Base-by-base conservation (phyloP, 2,113 vertebrate genomes). In the Sinocyclocheilus rhinocerous region DNA sequence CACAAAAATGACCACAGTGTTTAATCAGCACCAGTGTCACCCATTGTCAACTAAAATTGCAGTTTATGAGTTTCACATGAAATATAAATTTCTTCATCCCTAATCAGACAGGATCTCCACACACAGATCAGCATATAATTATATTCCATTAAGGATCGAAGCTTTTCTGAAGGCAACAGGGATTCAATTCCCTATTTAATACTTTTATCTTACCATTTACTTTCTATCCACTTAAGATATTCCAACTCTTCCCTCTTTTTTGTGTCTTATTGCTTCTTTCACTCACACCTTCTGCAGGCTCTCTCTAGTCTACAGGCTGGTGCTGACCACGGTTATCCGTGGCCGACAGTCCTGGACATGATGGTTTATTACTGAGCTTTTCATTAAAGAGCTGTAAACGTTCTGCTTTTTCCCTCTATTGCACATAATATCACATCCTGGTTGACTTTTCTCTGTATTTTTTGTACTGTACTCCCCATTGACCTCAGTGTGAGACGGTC, bases 261-360 rank as follows among this genome's bases (percentile, higher is more conserved):
- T 18, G 24, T 33, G 65, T 67, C 26, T 72, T 39, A 45, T 2
- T 12, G 4, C 22, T 11, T 73, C 70, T 45, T 42, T 42, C 42
- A 8, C 39, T 42, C 36, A n/a, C 36, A 20, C 33, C 7, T 75
- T 24, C 39, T 45, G 39, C 70, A 75, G 39, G 11, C 4, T 45
- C 42, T 13, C 42, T 48, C 5, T 15, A 6, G 7, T 50, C 72
- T 88, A 90, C 70, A 90, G 50, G 48, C 89, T 88, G 33, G 85
- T 90, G 72, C 87, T 90, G 52, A 86, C 73, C 65, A 88, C 36
- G 1, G 87, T 90, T 67, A 90, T 83, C 1, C 86, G 78, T 0
- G 85, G 87, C 80, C 79, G 78, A 18, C 61, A 10, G 57, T 85
- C 76, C 3, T 67, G 67, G 5, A 70, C 36, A 1, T 65, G 84